Base-by-base conservation (phyloP, 2,888 invertebrate genomes). In the Hydropsyche betteni region DNA sequence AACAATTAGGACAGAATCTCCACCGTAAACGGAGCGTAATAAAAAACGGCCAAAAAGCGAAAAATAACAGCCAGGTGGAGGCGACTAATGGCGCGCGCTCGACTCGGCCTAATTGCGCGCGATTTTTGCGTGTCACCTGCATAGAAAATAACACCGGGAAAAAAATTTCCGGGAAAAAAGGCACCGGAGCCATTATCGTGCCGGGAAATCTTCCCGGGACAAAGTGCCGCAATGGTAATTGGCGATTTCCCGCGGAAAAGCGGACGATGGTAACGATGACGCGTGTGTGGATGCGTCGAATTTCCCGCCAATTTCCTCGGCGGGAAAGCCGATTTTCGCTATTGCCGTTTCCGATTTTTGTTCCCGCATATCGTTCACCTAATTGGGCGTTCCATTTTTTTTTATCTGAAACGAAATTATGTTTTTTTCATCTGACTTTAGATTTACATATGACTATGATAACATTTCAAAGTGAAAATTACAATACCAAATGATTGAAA, bases 91-190 rank as follows among this genome's bases (percentile, higher is more conserved):
- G 58, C 24, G 38, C 38, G 73, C 50, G 14, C 33, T 6, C 52
- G 14, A 14, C 53, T 12, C 12, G 33, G 68, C 68, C 68, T 68
- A 74, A 74, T 68, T 69, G 70, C 69, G 53, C 51, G 74, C 74
- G 74, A 76, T 76, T 76, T 76, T 76, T 70, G 44, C 44, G 76
- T 74, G 76, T 76, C 76, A 76, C 76, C 76, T 76, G 76, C 76
- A 76, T 76, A 69, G 74, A 51, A 76, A 76, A 76, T 76, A 76
- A 76, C 69, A 74, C 69, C 44, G 12, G 10, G 44, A 74, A 68
- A 58, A 74, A 74, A 74, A 74, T 71, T 53, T 51, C 4, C 64
- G 34, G 34, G 34, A 64, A 34, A n/a, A 64, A 33, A 12, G 5
- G 36, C 55, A n/a, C 74, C 24, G 24, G 2, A 2, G 24, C 24